phyloP scores from a whole-genome alignment of 2,888 invertebrate genomes.

The Cosmia pyralina region DNA sequence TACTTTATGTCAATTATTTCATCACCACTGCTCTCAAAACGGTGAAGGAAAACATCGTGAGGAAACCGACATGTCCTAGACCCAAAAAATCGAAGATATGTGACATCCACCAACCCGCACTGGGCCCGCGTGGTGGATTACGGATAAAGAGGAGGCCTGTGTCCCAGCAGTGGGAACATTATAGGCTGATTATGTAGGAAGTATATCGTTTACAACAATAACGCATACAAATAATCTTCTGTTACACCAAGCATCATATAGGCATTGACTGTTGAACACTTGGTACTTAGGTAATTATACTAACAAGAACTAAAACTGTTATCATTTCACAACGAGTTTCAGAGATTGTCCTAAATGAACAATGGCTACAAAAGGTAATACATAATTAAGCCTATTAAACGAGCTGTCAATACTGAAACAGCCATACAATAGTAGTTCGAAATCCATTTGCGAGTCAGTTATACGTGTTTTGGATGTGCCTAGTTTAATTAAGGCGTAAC shows the following conservation, averaged over 20 bases:
- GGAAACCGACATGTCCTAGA: too few species aligned
- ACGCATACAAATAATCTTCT: neutral
- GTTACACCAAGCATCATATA: neutral
- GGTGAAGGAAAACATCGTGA: too few species aligned
- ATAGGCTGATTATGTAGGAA: too few species aligned
- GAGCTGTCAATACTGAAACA: slow-evolving; percentile 30
- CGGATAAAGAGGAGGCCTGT: too few species aligned
- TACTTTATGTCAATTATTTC: too few species aligned
- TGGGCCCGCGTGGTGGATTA: too few species aligned
- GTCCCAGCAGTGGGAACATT: too few species aligned
- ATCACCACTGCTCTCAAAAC: too few species aligned
- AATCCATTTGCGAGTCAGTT: slow-evolving; percentile 44
- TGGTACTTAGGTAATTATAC: neutral
- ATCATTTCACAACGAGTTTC: slow-evolving; percentile 19
- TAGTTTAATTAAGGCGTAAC: slow-evolving; percentile 55
- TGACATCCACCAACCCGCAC: too few species aligned
- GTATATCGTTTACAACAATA: neutral
- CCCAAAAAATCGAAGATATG: too few species aligned
- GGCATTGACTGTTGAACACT: neutral
- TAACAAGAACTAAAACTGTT: neutral
- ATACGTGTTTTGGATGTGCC: slow-evolving; percentile 35
- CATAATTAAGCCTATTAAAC: slow-evolving; percentile 51
- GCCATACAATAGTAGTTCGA: slow-evolving; percentile 22
- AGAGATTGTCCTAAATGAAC: slow-evolving; percentile 7
- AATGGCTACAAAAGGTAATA: slow-evolving; percentile 30